A percentile compares a stretch with the other conserved stretches of the same genome.
Conservation (phyloP, 2,113 vertebrate genomes). For the Oceanodroma tethys region DNA sequence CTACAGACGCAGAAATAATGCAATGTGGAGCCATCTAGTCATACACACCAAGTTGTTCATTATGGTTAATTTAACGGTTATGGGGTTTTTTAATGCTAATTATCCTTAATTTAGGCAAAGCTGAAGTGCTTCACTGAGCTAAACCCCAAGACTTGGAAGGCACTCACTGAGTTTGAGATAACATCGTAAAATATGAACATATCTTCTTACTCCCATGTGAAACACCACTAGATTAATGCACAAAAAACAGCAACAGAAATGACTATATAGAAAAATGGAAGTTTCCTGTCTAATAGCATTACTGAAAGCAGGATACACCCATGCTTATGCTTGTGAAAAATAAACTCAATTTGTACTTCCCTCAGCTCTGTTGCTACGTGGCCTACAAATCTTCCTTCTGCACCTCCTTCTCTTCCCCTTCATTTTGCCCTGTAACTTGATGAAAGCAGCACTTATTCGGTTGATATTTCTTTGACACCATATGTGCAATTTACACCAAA, state of each 20-base stretch:
- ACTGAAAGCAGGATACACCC: neutral
- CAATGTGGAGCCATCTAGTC: neutral
- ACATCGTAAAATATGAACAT: accelerated
- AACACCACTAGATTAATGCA: neutral
- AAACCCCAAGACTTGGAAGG: neutral
- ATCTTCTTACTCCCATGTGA: neutral
- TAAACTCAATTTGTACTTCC: neutral
- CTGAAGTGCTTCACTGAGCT: neutral
- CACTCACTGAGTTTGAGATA: neutral
- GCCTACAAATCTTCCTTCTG: neutral
- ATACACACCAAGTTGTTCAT: neutral
- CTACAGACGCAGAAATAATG: accelerated
- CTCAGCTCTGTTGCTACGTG: neutral
- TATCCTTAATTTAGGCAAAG: neutral
- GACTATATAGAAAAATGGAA: neutral
- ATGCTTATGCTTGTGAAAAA: neutral
- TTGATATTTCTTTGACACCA: slow-evolving; percentile 28
- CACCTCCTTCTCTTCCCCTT: neutral
- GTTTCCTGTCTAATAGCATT: neutral
- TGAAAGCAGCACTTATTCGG: neutral
- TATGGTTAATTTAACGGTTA: neutral
- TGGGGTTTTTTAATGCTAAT: neutral
- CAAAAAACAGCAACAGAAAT: neutral
- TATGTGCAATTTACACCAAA: slow-evolving; percentile 39
- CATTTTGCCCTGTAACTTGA: neutral